A percentile compares a stretch with the other conserved stretches of the same genome.
phyloP scores from a whole-genome alignment of 2,888 invertebrate genomes.

The Caenorhabditis sp. region DNA sequence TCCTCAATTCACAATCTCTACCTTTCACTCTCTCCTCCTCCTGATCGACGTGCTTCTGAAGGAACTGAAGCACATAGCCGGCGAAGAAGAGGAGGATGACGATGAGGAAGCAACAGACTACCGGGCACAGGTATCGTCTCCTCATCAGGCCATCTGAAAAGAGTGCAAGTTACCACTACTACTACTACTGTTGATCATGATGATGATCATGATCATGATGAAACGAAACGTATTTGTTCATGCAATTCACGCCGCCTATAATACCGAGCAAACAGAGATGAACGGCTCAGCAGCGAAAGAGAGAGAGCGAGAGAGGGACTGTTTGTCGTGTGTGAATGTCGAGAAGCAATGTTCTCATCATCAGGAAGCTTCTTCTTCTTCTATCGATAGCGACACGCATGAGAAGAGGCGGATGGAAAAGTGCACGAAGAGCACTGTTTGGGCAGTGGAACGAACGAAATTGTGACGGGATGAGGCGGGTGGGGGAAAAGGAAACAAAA shows the following conservation, averaged over 20 bases:
- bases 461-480: conserved; percentile 10
- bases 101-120: conserved; percentile 26
- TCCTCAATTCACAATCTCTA: background rate
- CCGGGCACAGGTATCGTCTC: conserved; percentile 24
- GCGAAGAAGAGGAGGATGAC: conserved; percentile 18
- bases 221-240: conserved; percentile 32
- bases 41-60: conserved; percentile 21
- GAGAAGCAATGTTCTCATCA: conserved; percentile 41
- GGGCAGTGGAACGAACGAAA: background rate
- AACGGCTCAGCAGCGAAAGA: background rate
- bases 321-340: conserved; percentile 26
- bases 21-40: conserved; percentile 33
- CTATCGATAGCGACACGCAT: conserved; percentile 38
- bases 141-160: conserved; percentile 46
- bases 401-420: conserved; percentile 15
- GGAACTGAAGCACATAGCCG: conserved; percentile 10
- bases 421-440: conserved; percentile 1
- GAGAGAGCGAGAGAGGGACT: conserved; percentile 14
- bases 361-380: conserved; percentile 32
- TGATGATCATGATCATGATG: conserved; percentile 9
- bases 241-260: conserved; percentile 43
- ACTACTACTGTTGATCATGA: background rate
- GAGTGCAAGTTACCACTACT: background rate
- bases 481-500: conserved; percentile 14
- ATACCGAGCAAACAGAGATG: conserved; percentile 35